These are phyloP conservation scores for Calliopsis andreniformis DNA, from an alignment of 1,140 invertebrate genomes.

Conservation along the genomic window DNA sequence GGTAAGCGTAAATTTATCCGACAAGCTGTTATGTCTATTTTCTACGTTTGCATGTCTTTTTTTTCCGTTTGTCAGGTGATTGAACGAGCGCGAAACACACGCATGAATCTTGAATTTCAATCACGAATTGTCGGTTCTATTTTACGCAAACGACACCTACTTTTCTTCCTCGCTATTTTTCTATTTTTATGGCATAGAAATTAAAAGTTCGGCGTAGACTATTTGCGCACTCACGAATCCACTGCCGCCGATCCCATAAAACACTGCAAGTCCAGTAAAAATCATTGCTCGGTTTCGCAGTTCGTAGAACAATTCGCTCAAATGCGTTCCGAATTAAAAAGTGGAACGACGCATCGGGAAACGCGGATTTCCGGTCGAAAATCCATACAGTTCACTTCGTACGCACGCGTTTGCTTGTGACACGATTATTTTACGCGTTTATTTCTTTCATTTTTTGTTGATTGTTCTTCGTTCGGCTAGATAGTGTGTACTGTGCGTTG, in stretches of 20 bases:
- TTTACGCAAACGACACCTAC: slow-evolving; percentile 20
- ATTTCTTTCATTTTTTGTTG: too few species aligned
- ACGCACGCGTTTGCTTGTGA: background rate
- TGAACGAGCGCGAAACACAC: background rate
- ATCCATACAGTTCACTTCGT: slow-evolving; percentile 22
- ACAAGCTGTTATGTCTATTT: background rate
- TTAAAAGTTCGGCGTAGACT: slow-evolving; percentile 42
- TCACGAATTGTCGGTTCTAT: slow-evolving; percentile 31
- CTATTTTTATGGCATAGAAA: slow-evolving; percentile 1
- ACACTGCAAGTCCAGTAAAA: slow-evolving; percentile 60
- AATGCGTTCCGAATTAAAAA: slow-evolving; percentile 48
- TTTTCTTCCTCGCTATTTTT: background rate
- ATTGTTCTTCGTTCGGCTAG: too few species aligned
- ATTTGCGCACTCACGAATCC: slow-evolving; percentile 7
- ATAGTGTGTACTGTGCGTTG: too few species aligned
- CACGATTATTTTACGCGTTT: slow-evolving; percentile 10
- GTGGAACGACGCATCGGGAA: slow-evolving; percentile 20
- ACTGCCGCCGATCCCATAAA: slow-evolving; percentile 55
- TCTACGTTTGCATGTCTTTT: too few species aligned
- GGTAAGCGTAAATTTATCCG: background rate
- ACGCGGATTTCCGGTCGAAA: slow-evolving; percentile 49
- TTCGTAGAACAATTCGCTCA: slow-evolving; percentile 41
- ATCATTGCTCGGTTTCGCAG: slow-evolving; percentile 56
- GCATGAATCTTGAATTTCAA: slow-evolving; percentile 59
- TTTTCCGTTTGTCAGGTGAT: too few species aligned